Evolutionary conservation across 1,140 invertebrate species (phyloP).

Genomic region (Drosophila azteca): DNA sequence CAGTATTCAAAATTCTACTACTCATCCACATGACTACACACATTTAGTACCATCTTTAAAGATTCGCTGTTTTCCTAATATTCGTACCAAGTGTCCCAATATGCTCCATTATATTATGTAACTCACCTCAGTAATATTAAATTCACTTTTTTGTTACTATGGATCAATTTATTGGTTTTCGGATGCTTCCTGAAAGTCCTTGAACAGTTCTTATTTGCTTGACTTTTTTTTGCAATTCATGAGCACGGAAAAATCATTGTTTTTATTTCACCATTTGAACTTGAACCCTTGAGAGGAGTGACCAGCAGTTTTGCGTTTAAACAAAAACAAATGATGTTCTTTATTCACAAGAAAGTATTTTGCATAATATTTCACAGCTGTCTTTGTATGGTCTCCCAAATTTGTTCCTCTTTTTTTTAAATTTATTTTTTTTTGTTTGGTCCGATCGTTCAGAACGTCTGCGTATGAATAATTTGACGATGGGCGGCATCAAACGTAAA

Average conservation of each 20-base stretch:
- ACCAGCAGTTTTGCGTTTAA: conserved; percentile 26
- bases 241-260: conserved; percentile 45
- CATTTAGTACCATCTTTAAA: neutral
- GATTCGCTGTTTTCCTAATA: neutral
- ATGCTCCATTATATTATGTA: conserved; percentile 31
- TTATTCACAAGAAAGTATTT: conserved; percentile 7
- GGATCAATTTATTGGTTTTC: conserved; percentile 1
- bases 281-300: conserved; percentile 42
- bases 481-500: conserved; percentile 62
- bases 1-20: neutral
- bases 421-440: conserved; percentile 25
- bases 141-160: conserved; percentile 8
- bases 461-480: conserved; percentile 68
- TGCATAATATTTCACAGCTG: conserved; percentile 12
- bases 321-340: conserved; percentile 27
- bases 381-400: conserved; percentile 24
- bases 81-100: too few relatives aligned
- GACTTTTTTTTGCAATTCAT: conserved; percentile 58
- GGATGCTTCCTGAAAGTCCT: conserved; percentile 13
- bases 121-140: conserved; percentile 42
- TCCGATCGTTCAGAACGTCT: conserved; percentile 69
- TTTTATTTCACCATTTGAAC: conserved; percentile 66
- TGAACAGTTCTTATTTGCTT: conserved; percentile 13
- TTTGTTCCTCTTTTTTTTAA: conserved; percentile 7
- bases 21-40: neutral